Evolutionary conservation across 2,888 invertebrate species (phyloP).

Genomic region (Rhynchonema sp.): DNA sequence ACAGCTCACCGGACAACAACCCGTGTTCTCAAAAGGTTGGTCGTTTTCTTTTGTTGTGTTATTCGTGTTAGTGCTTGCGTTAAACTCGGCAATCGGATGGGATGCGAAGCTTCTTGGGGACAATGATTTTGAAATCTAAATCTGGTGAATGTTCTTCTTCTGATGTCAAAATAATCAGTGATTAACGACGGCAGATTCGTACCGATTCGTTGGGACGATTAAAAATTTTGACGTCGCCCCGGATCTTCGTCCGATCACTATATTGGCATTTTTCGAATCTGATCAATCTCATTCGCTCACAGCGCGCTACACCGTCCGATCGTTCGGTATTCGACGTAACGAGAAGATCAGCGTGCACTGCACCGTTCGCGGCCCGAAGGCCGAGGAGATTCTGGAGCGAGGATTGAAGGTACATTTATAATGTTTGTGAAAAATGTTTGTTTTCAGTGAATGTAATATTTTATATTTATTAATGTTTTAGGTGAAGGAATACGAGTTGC

Average conservation of each 20-base stretch:
- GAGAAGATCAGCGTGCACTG: slow-evolving; percentile 99
- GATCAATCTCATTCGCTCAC: too few species aligned
- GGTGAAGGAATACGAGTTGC: slow-evolving; percentile 94
- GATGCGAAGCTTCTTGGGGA: too few species aligned
- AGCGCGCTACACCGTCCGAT: slow-evolving; percentile 91
- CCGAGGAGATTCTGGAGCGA: slow-evolving; percentile 93
- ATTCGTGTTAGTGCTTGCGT: too few species aligned
- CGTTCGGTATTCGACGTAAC: slow-evolving; percentile 97
- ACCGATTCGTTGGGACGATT: too few species aligned
- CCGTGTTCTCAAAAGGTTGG: slow-evolving; percentile 79
- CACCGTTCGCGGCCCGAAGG: slow-evolving; percentile 94
- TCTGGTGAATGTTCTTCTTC: too few species aligned
- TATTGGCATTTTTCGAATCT: too few species aligned
- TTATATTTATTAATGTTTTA: slow-evolving; percentile 23
- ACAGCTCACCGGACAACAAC: slow-evolving; percentile 94
- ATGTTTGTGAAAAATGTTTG: neutral
- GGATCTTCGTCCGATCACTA: too few species aligned
- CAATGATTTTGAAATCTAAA: too few species aligned
- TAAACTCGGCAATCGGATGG: too few species aligned
- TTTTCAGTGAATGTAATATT: neutral
- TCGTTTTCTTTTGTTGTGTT: neutral
- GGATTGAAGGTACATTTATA: slow-evolving; percentile 62
- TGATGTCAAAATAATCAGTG: too few species aligned
- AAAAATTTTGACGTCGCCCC: too few species aligned
- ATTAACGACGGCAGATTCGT: too few species aligned